Evolutionary conservation across 2,888 invertebrate genomes (phyloP).

Genomic region (Smittia aterrima): DNA sequence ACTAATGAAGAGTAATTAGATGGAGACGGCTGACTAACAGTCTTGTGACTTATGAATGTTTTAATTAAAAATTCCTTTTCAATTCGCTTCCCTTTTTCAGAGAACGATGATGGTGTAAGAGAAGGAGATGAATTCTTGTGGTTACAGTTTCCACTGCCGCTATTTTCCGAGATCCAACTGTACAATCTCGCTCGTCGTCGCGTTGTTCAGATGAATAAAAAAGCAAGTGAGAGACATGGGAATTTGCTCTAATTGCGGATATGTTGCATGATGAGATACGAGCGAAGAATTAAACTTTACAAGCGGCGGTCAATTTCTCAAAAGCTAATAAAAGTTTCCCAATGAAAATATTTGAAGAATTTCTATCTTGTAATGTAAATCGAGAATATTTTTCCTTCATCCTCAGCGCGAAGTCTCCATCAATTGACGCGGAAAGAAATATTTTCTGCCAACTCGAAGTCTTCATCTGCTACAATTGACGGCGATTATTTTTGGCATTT

Average conservation of each 20-base stretch:
- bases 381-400: background rate
- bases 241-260: slow-evolving; percentile 19
- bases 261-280: background rate
- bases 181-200: background rate
- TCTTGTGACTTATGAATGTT: background rate
- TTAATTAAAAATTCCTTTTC: background rate
- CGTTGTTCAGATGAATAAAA: background rate
- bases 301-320: slow-evolving; percentile 20
- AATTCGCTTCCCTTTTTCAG: too few relatives aligned
- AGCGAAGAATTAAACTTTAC: slow-evolving; percentile 6
- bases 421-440: background rate
- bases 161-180: background rate
- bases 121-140: too few relatives aligned
- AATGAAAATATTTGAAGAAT: background rate
- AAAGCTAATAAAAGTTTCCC: background rate
- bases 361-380: background rate
- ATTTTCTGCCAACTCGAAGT: background rate
- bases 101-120: too few relatives aligned
- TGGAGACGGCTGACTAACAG: background rate
- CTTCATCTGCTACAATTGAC: slow-evolving; percentile 8
- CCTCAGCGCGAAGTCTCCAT: background rate
- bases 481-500: slow-evolving; percentile 8
- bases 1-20: background rate
- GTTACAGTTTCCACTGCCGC: background rate
- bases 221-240: slow-evolving; percentile 2